Evolutionary conservation across 2,113 vertebrate species (phyloP), one percentile per base, ranked within the genome.

Genomic region (Macquaria australasica): DNA sequence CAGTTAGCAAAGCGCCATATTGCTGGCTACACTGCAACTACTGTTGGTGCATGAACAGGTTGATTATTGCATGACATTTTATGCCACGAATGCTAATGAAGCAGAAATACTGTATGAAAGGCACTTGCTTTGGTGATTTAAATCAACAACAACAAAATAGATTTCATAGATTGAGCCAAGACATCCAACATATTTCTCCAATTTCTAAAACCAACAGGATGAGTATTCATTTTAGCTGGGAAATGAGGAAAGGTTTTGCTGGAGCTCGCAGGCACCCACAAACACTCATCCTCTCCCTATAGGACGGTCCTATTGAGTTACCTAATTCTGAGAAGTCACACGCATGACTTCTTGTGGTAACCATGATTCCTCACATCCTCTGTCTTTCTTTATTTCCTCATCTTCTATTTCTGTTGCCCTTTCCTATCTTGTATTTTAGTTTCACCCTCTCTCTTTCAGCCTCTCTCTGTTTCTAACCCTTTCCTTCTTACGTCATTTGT

Each of bases 401-500:
- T 62, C 48, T 66, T 86, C 66, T 77, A 34, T 85, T 87, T 87
- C 83, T 77, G 63, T 53, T 64, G 63, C 72, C 51, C 79, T 58
- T 76, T 73, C 28, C 67, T 15, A n/a, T 50, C 66, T 67, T 25
- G 72, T 60, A 82, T 85, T 87, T 81, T 66, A 43, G 66, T 87
- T 79, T 75, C 80, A 20, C 3, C 53, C 31, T 25, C 67, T 56
- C 53, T 50, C 34, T 85, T 15, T 50, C 21, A 69, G 37, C 51
- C 51, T 41, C 56, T 71, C 72, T 55, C 71, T 53, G 21, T 50
- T 74, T 76, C 70, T 16, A 63, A 77, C 78, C 84, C 77, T 82
- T 69, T 50, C 73, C 48, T 55, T 66, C 77, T 80, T 63, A 20
- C 63, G 39, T 83, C 86, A 88, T 91, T 89, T 88, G 88, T 88